Evolutionary conservation across 1,140 invertebrate genomes (phyloP).

Genomic region (Panonychus citri): DNA sequence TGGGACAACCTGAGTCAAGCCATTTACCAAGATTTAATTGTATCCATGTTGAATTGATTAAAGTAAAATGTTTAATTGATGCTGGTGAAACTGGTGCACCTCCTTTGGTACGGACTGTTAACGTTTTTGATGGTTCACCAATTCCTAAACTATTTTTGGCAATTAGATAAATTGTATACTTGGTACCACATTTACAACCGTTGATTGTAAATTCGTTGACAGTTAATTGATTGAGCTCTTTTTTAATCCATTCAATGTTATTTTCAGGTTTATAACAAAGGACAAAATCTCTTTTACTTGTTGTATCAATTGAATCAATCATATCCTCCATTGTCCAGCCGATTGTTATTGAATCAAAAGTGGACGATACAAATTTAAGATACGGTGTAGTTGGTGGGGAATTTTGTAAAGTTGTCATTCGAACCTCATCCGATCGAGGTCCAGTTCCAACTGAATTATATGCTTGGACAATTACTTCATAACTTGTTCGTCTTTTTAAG

Average conservation of each 20-base stretch:
- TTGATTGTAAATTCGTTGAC: background rate
- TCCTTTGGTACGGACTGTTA: slow-evolving; percentile 15
- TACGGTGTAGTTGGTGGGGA: slow-evolving; percentile 11
- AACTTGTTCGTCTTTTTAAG: slow-evolving; percentile 21
- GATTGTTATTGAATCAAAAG: slow-evolving; percentile 13
- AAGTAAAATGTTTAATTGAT: background rate
- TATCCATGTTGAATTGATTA: background rate
- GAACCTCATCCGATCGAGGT: slow-evolving; percentile 21
- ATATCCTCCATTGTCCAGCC: slow-evolving; percentile 8
- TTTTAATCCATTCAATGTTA: background rate
- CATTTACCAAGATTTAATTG: background rate
- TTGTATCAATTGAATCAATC: background rate
- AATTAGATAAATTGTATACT: slow-evolving; percentile 62
- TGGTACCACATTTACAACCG: slow-evolving; percentile 39
- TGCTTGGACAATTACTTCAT: slow-evolving; percentile 27
- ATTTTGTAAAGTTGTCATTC: slow-evolving; percentile 16
- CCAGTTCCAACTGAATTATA: slow-evolving; percentile 26
- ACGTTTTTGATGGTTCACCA: slow-evolving; percentile 40
- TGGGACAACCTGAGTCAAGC: background rate
- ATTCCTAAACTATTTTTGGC: slow-evolving; percentile 59
- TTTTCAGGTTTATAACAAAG: background rate
- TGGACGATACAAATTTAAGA: slow-evolving; percentile 12
- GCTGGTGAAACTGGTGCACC: slow-evolving; percentile 14
- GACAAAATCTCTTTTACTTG: slow-evolving; percentile 4
- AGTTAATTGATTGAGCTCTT: background rate